phyloP scores from a whole-genome alignment of 2,797 vertebrate species.

The Tympanoctomys barrerae region DNA sequence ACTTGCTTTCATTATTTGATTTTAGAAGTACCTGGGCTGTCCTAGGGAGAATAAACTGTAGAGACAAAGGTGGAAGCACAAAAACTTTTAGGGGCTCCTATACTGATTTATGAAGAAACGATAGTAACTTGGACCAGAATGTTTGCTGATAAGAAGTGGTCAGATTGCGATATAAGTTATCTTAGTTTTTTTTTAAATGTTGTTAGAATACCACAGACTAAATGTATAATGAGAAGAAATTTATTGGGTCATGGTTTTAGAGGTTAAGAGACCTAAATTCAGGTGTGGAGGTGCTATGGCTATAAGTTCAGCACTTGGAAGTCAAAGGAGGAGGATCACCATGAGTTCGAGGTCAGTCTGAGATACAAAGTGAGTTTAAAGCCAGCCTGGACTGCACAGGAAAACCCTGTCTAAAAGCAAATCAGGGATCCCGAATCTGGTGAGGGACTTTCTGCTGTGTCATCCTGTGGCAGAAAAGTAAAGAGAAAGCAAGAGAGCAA shows the following conservation, averaged over 20 bases:
- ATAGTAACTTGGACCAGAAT: not conserved
- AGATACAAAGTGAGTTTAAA: not conserved
- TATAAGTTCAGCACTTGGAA: not conserved
- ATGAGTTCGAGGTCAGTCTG: not conserved
- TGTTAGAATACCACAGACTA: not conserved
- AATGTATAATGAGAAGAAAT: not conserved
- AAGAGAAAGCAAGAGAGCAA: not conserved
- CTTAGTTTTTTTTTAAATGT: not conserved
- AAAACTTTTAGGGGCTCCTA: not conserved
- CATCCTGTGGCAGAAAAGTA: not conserved
- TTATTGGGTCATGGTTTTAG: not conserved
- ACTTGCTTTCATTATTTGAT: slow-evolving; percentile 27
- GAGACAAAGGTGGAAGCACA: not conserved
- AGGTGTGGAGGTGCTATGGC: not conserved
- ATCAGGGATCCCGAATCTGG: not conserved
- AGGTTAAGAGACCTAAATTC: not conserved
- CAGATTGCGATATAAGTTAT: not conserved
- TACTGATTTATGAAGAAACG: not conserved
- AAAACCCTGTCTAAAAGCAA: not conserved
- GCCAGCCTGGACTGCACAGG: not conserved
- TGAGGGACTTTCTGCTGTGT: not conserved
- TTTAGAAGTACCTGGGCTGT: not conserved
- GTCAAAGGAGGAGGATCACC: not conserved
- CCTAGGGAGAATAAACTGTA: not conserved
- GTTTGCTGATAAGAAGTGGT: not conserved